phyloP scores from a whole-genome alignment of 2,797 vertebrate species.

The Micrastur ruficollis region DNA sequence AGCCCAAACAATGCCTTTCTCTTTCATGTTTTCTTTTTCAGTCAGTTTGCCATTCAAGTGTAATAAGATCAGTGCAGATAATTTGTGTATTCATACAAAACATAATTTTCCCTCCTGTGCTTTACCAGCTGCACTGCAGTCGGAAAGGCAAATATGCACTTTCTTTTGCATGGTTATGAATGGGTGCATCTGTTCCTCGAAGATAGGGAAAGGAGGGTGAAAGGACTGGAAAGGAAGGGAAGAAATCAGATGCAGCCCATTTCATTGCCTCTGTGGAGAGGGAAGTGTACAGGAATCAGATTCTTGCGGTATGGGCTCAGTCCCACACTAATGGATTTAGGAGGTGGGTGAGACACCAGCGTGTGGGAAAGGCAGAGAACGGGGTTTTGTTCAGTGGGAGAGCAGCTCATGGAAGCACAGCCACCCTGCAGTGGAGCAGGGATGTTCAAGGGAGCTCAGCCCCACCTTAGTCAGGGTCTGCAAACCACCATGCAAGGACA shows the following conservation, averaged over 20 bases:
- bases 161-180: background rate
- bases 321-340: background rate
- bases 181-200: slow-evolving; percentile 16
- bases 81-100: slow-evolving; percentile 17
- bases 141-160: background rate
- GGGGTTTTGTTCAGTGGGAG: background rate
- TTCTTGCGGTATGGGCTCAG: background rate
- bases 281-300: accelerated
- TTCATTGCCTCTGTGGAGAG: background rate
- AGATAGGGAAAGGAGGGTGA: background rate
- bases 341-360: background rate
- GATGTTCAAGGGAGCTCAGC: background rate
- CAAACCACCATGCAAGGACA: background rate
- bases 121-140: slow-evolving; percentile 40
- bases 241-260: background rate
- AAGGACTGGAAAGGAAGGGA: background rate
- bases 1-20: slow-evolving; percentile 9
- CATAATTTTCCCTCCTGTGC: slow-evolving; percentile 31
- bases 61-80: slow-evolving; percentile 42
- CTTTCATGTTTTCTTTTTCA: slow-evolving; percentile 1
- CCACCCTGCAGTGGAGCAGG: background rate
- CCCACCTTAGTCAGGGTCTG: background rate
- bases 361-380: background rate
- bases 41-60: background rate
- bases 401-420: background rate